Evolutionary conservation across 2,888 invertebrate species (phyloP).

Genomic region (Macrosoma leucophasiata): DNA sequence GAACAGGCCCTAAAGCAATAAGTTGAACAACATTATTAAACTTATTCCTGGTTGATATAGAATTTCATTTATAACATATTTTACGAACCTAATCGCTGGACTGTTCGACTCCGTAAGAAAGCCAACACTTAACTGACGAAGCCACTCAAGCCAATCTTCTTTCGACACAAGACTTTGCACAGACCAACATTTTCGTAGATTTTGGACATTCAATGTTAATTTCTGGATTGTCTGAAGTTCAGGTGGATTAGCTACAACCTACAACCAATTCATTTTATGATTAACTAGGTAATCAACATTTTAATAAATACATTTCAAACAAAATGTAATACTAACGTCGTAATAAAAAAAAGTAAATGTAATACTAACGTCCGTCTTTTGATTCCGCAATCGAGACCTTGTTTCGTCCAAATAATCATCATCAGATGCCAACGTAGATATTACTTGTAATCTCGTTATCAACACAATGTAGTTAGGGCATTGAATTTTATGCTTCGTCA

Average conservation of each 20-base stretch:
- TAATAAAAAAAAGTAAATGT: too few species aligned
- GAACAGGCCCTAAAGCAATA: conserved; percentile 84
- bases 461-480: conserved; percentile 87
- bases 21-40: conserved; percentile 2
- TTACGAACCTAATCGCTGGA: conserved; percentile 90
- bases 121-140: conserved; percentile 91
- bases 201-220: conserved; percentile 85
- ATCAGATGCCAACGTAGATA: conserved; percentile 85
- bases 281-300: too few species aligned
- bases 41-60: too few species aligned
- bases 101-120: conserved; percentile 96
- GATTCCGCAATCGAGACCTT: conserved; percentile 79
- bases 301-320: too few species aligned
- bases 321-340: too few species aligned
- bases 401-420: conserved; percentile 81
- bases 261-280: too few species aligned
- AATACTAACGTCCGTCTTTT: conserved; percentile 79
- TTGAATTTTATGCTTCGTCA: conserved; percentile 86
- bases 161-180: conserved; percentile 92
- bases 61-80: too few species aligned
- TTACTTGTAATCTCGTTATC: conserved; percentile 82
- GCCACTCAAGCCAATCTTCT: conserved; percentile 99
- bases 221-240: conserved; percentile 82
- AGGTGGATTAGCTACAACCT: conserved; percentile 45
- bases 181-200: conserved; percentile 91